Percentiles rank a stretch among this genome's conserved stretches.
These are phyloP conservation scores for Cetonia aurata DNA, from an alignment of 2,888 invertebrate species.

Conservation along the genomic window DNA sequence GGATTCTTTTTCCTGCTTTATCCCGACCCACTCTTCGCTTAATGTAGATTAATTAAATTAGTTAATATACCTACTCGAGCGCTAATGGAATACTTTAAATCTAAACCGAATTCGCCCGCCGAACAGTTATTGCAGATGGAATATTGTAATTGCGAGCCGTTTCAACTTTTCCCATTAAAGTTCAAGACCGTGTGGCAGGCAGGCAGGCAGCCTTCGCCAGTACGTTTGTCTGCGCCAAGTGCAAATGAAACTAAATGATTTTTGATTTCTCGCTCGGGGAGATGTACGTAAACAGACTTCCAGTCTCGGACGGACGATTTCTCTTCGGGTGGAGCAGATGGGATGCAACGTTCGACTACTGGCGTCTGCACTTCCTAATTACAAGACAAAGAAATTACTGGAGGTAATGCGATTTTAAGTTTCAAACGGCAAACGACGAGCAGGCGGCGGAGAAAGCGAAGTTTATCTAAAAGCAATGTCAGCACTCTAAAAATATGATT, in stretches of 20 bases:
- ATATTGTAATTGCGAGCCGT: conserved; percentile 42
- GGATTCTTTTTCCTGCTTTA: background rate
- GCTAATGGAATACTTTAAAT: conserved; percentile 39
- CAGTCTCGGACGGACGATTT: background rate
- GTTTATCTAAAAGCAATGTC: no score
- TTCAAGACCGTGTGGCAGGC: conserved; percentile 14
- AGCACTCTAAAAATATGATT: no score
- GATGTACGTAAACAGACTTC: conserved; percentile 25
- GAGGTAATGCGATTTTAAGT: conserved; percentile 22
- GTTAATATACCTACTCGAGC: conserved; percentile 16
- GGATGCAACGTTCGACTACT: conserved; percentile 3
- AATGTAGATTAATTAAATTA: conserved; percentile 38
- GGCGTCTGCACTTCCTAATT: conserved; percentile 12
- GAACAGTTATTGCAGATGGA: conserved; percentile 27
- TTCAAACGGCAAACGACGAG: background rate
- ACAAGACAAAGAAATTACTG: conserved; percentile 11
- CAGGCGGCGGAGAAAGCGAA: no score
- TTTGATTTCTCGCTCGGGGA: conserved; percentile 18
- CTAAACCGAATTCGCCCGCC: conserved; percentile 27
- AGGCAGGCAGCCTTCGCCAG: background rate
- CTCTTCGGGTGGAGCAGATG: background rate
- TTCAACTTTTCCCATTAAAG: conserved; percentile 42
- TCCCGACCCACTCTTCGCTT: background rate
- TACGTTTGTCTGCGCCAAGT: conserved; percentile 19
- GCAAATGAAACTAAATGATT: conserved; percentile 41